Conservation (phyloP, 2,113 vertebrate species). For the Columbina picui region DNA sequence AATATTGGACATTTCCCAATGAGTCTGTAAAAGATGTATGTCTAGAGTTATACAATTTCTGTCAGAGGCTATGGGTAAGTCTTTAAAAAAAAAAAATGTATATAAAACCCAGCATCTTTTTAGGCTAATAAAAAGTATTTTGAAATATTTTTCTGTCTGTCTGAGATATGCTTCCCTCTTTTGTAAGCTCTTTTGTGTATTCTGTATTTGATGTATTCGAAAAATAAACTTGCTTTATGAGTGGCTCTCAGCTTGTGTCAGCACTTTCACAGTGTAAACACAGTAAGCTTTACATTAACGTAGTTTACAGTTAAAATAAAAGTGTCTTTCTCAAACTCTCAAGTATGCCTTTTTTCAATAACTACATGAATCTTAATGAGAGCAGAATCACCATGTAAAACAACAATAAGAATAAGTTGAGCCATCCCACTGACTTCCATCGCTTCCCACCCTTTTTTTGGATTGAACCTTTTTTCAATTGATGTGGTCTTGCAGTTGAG, state of each 20-base stretch:
- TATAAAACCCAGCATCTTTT: background rate
- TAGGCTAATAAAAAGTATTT: background rate
- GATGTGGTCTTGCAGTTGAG: background rate
- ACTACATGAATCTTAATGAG: background rate
- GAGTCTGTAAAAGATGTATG: background rate
- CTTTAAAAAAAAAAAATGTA: background rate
- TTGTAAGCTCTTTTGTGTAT: background rate
- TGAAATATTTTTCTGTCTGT: background rate
- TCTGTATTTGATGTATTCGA: background rate
- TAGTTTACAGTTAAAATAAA: background rate
- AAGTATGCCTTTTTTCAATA: background rate
- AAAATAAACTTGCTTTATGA: conserved; percentile 37
- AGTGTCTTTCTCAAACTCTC: background rate
- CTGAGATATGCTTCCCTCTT: background rate
- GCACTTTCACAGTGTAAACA: conserved; percentile 37
- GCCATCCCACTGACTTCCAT: background rate
- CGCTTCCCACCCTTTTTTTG: background rate
- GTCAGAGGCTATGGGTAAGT: background rate
- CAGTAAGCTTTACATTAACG: background rate
- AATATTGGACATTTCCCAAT: background rate
- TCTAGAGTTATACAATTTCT: background rate
- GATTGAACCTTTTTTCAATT: background rate
- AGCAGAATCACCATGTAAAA: background rate
- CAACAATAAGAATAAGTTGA: background rate
- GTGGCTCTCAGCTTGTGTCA: conserved; percentile 4